Evolutionary conservation across 2,113 vertebrate species (phyloP), one percentile per base, ranked within the genome.

Genomic region (Toxotes jaculatrix): DNA sequence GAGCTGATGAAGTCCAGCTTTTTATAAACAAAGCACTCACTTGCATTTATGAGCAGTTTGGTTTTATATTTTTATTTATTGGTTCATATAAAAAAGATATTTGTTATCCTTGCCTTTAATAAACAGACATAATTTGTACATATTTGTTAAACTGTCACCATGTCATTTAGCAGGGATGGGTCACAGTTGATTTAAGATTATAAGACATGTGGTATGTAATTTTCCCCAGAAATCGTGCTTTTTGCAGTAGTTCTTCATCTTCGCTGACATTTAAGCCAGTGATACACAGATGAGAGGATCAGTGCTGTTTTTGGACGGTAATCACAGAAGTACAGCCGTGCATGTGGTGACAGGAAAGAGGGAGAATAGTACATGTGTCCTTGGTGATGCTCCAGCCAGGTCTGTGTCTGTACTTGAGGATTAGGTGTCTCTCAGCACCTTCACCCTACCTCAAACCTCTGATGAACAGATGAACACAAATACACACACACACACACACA

Each of bases 341-440:
- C 42, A 7, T 65, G 69, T 72, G 60, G 0, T 60, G 36, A 57
- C 36, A 60, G 67, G 13, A 66, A 74, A 76, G 64, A 56, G 31
- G 36, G 34, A 45, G 6, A 51, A 43, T 19, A 9, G 49, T 71
- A 75, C 61, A 38, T 76, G 38, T 67, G 43, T 82, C 45, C 47
- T 47, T 70, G 60, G 56, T 71, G 1, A 34, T 45, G 45, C 21
- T 86, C 69, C 72, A 85, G 67, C 71, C 32, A 43, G 56, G 34
- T 84, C 49, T 77, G 11, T 55, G 71, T 73, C 64, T 85, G 27
- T 65, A 40, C 74, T 74, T 12, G 40, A 76, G 84, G 79, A 80
- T 87, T 83, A 81, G 32, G 65, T 77, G 60, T 92, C 79, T 76
- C 60, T 82, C 70, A 69, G 43, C 68, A 70, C 55, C 57, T 68